Evolutionary conservation across 2,888 invertebrate species (phyloP).

Genomic region (Hololepta plana): DNA sequence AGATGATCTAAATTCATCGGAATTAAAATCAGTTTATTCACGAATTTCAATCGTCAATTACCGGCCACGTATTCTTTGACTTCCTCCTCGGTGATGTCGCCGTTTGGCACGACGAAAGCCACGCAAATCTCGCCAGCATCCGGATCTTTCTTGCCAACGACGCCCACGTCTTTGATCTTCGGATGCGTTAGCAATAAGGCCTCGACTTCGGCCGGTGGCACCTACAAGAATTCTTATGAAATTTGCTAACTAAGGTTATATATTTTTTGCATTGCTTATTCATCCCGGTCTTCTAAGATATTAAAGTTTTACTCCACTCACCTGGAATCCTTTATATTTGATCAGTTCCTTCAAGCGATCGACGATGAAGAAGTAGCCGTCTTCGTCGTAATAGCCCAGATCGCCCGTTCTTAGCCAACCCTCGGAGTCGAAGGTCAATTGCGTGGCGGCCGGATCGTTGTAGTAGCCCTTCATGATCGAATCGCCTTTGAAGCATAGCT

Average conservation of each 20-base stretch:
- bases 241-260: too few species aligned
- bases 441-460: conserved; percentile 49
- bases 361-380: conserved; percentile 43
- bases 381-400: conserved; percentile 31
- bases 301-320: too few species aligned
- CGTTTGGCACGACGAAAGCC: conserved; percentile 53
- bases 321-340: conserved; percentile 31
- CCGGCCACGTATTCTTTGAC: conserved; percentile 27
- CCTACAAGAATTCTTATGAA: too few species aligned
- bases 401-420: conserved; percentile 60
- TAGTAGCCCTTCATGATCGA: conserved; percentile 60
- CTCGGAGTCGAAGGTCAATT: conserved; percentile 39
- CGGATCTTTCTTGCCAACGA: conserved; percentile 58
- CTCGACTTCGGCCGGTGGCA: conserved; percentile 73
- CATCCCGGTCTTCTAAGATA: too few species aligned
- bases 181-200: conserved; percentile 50
- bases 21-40: too few species aligned
- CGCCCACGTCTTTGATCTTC: conserved; percentile 58
- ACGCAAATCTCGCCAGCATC: conserved; percentile 54
- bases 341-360: conserved; percentile 65
- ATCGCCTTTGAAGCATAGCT: conserved; percentile 66
- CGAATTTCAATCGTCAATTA: too few species aligned
- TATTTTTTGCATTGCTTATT: too few species aligned
- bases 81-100: conserved; percentile 29
- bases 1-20: too few species aligned